Percentiles rank a stretch among this genome's conserved stretches.
Conservation (phyloP, 1,140 invertebrate species). For the Psix sp. region DNA sequence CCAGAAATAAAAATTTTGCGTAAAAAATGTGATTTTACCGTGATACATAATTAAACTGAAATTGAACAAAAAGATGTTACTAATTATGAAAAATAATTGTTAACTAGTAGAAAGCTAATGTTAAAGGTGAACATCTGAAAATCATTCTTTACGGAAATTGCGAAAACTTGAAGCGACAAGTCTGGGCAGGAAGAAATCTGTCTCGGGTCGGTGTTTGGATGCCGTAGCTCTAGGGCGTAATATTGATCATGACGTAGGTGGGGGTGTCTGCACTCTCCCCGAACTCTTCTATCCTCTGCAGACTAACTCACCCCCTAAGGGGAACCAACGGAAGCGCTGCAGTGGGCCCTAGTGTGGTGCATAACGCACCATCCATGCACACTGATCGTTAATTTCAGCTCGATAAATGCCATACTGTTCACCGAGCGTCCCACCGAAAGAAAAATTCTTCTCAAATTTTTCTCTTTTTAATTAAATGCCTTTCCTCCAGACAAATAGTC, state of each 20-base stretch:
- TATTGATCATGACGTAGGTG: constrained; percentile 75
- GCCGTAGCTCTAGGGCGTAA: constrained; percentile 72
- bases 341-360: constrained; percentile 66
- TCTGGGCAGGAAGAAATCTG: constrained; percentile 69
- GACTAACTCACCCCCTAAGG: constrained; percentile 45
- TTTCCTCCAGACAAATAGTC: constrained; percentile 6
- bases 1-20: too few relatives aligned
- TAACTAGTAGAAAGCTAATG: too few relatives aligned
- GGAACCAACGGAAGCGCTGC: constrained; percentile 69
- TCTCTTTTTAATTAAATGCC: constrained; percentile 12
- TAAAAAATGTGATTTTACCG: too few relatives aligned
- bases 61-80: too few relatives aligned
- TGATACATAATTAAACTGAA: too few relatives aligned
- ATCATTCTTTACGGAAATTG: constrained; percentile 46
- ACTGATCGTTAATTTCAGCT: constrained; percentile 61
- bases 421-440: constrained; percentile 9
- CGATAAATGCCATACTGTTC: constrained; percentile 32
- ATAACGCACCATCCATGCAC: constrained; percentile 60
- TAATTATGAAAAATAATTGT: too few relatives aligned
- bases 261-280: constrained; percentile 71
- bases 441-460: constrained; percentile 20
- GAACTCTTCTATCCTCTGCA: constrained; percentile 40
- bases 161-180: constrained; percentile 65
- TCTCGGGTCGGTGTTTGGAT: constrained; percentile 73
- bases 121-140: too few relatives aligned